phyloP scores from a whole-genome alignment of 2,888 invertebrate species.

The Trachelus iudaicus region DNA sequence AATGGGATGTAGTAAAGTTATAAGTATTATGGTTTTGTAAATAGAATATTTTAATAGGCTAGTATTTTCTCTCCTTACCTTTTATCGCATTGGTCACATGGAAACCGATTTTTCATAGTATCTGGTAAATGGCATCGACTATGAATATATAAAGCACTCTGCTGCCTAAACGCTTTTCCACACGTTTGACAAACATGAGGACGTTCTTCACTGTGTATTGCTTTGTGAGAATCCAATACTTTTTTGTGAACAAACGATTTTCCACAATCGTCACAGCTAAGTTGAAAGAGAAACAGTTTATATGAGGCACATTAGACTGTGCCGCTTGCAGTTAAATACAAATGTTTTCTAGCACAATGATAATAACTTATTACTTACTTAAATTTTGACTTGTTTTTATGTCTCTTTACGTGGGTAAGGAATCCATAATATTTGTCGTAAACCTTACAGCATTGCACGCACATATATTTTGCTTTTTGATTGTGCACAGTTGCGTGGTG shows the following conservation, averaged over 20 bases:
- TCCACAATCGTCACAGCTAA: constrained; percentile 69
- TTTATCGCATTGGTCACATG: constrained; percentile 72
- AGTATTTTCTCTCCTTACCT: constrained; percentile 41
- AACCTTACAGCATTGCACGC: constrained; percentile 75
- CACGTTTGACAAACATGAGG: constrained; percentile 69
- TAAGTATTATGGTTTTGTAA: neutral
- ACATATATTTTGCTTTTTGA: constrained; percentile 73
- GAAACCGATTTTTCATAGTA: constrained; percentile 70
- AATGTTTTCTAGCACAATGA: neutral
- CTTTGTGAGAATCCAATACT: constrained; percentile 66
- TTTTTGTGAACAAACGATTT: constrained; percentile 70
- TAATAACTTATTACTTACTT: constrained; percentile 56
- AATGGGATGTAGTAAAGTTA: no score
- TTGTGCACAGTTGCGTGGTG: constrained; percentile 74
- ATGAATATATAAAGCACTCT: constrained; percentile 69
- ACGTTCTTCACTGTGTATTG: constrained; percentile 67
- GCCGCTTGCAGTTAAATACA: neutral
- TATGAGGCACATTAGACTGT: neutral
- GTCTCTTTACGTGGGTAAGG: constrained; percentile 73
- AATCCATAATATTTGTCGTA: constrained; percentile 74
- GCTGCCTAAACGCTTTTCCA: constrained; percentile 70
- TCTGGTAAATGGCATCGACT: constrained; percentile 70
- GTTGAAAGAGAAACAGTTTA: constrained; percentile 15
- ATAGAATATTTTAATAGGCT: neutral
- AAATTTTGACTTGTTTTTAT: constrained; percentile 73